phyloP scores from a whole-genome alignment of 2,113 vertebrate genomes.

The Xerus inauris region DNA sequence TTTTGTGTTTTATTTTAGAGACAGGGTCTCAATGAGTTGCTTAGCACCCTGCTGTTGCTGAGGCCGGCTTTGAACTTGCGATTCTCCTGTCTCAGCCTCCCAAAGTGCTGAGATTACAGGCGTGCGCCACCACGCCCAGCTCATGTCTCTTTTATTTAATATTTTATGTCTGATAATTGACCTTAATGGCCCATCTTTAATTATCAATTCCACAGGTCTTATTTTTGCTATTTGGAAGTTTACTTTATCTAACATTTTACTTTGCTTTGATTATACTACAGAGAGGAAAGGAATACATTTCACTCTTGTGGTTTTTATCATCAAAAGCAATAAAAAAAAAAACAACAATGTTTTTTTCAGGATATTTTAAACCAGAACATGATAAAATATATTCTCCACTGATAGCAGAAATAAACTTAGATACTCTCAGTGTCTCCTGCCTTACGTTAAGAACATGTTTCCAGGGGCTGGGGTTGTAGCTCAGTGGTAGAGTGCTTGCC shows the following conservation, averaged over 20 bases:
- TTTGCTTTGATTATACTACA: conserved; percentile 67
- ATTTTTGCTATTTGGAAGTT: conserved; percentile 57
- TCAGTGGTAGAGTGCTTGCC: no score
- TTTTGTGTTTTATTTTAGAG: no score
- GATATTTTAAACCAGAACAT: neutral
- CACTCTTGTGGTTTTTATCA: neutral
- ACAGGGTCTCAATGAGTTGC: no score
- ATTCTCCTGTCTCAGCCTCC: no score
- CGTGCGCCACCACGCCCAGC: no score
- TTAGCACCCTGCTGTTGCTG: no score
- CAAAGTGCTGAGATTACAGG: no score
- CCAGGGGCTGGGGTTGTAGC: no score
- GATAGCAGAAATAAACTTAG: conserved; percentile 68
- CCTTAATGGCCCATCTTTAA: neutral
- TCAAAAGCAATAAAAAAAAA: conserved; percentile 36
- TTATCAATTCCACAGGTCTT: neutral
- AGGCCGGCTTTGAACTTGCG: no score
- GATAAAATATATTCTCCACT: neutral
- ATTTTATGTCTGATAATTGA: neutral
- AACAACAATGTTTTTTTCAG: neutral
- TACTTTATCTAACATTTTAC: conserved; percentile 77
- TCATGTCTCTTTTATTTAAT: neutral
- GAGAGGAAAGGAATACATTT: conserved; percentile 65
- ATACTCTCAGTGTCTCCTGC: conserved; percentile 70
- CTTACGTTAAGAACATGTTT: conserved; percentile 69